A percentile compares a stretch with the other conserved stretches of the same genome.
These are phyloP conservation scores for Furnarius figulus DNA, from an alignment of 2,113 vertebrate species.

Conservation along the genomic window DNA sequence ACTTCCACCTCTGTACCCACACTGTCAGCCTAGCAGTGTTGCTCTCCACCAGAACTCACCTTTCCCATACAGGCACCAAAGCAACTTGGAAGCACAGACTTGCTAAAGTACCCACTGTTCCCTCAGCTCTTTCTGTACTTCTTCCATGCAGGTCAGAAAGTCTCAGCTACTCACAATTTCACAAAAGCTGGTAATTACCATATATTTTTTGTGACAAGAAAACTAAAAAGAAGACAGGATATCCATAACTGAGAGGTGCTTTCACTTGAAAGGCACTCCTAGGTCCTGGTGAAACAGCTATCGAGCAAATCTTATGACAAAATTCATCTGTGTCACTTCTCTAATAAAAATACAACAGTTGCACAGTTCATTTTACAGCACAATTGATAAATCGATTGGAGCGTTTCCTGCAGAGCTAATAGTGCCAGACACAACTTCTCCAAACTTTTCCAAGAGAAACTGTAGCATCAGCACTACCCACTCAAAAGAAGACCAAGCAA, in stretches of 20 bases:
- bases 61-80: neutral
- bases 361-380: constrained; percentile 16
- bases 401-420: neutral
- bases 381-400: neutral
- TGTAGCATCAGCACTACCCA: neutral
- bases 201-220: constrained; percentile 15
- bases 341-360: constrained; percentile 46
- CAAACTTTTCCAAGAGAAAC: constrained; percentile 1
- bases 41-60: neutral
- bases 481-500: neutral
- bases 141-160: neutral
- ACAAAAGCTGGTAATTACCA: neutral
- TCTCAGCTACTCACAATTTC: neutral
- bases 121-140: neutral
- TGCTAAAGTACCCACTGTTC: neutral
- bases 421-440: neutral
- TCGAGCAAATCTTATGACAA: neutral
- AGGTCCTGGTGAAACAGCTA: neutral
- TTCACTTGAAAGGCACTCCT: neutral
- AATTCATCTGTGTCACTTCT: constrained; percentile 35
- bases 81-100: neutral
- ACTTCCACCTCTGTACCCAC: neutral
- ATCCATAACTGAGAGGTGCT: neutral
- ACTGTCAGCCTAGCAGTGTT: neutral
- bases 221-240: constrained; percentile 13